Evolutionary conservation across 2,888 invertebrate species (phyloP).

Genomic region (Gibbula magus): DNA sequence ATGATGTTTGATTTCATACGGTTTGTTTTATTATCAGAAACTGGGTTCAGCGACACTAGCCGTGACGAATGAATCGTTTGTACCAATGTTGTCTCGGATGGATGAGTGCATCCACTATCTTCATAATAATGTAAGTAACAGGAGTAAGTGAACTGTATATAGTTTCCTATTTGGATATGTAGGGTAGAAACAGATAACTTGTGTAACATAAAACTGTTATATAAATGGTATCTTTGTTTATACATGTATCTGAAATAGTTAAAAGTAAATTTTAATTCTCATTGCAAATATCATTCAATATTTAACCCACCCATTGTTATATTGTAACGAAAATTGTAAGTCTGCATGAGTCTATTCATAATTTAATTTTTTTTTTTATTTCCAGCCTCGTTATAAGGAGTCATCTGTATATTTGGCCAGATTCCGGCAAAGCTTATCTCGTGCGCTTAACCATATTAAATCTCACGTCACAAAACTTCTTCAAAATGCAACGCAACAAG

Average conservation of each 20-base stretch:
- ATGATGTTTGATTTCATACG: too few species aligned
- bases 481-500: conserved; percentile 87
- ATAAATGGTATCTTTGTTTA: too few species aligned
- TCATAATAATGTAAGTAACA: conserved; percentile 83
- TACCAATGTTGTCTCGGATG: conserved; percentile 86
- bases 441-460: conserved; percentile 87
- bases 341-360: too few species aligned
- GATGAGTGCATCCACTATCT: conserved; percentile 92
- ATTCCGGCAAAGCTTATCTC: conserved; percentile 88
- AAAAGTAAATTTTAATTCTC: too few species aligned
- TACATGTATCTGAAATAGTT: too few species aligned
- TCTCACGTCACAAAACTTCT: conserved; percentile 86
- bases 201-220: too few species aligned
- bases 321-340: too few species aligned
- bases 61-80: conserved; percentile 89
- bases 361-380: conserved; percentile 21
- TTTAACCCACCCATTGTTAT: too few species aligned
- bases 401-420: conserved; percentile 87
- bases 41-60: conserved; percentile 87
- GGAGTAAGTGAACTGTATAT: not conserved
- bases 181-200: too few species aligned
- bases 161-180: too few species aligned
- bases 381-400: conserved; percentile 88
- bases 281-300: too few species aligned
- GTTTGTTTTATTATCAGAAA: conserved; percentile 79